Base-by-base conservation (phyloP, 1,140 invertebrate genomes). In the Aphidius gifuensis region DNA sequence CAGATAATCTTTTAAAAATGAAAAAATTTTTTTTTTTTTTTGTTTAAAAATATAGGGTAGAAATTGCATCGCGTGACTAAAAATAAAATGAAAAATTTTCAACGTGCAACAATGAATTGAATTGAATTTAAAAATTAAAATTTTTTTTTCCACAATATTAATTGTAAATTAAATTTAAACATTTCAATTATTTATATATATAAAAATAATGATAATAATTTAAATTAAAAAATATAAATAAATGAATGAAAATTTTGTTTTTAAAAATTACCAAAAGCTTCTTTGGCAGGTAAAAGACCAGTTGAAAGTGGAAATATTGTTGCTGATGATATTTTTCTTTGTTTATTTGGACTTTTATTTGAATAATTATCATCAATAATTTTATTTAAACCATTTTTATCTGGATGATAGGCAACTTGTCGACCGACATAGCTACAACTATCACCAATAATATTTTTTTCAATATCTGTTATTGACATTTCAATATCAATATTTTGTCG, bases 211-310 rank as follows among this genome's bases (percentile, higher is more conserved):
- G 0, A 16, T 16, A 16, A 16, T 16, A 16, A 16, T 16, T 16
- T 16, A 16, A 16, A 16, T 16, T 16, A 16, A 1, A 16, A 16
- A 16, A 16, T 16, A 16, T 21, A 42, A 60, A 40, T 60, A 51
- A 51, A 43, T 16, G 47, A 6, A 49, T n/a, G n/a, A 16, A 16
- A 16, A 16, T 16, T 16, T 16, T 16, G 16, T 16, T 16, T 16
- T 16, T 16, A 16, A 16, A 16, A 16, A 16, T 16, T 50, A 80
- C 78, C 78, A 39, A 80, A 80, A 6, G 75, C 74, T 49, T 80
- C 76, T 21, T 71, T 65, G 4, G 68, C 71, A 7, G 70, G 64
- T 7, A 74, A 8, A 38, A 55, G 40, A 44, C 61, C 71, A 9
- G 67, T 54, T 6, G 67, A 70, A 3, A 64, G 58, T 0, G 78